phyloP scores from a whole-genome alignment of 1,140 invertebrate species.

The Brachionus plicatilis region DNA sequence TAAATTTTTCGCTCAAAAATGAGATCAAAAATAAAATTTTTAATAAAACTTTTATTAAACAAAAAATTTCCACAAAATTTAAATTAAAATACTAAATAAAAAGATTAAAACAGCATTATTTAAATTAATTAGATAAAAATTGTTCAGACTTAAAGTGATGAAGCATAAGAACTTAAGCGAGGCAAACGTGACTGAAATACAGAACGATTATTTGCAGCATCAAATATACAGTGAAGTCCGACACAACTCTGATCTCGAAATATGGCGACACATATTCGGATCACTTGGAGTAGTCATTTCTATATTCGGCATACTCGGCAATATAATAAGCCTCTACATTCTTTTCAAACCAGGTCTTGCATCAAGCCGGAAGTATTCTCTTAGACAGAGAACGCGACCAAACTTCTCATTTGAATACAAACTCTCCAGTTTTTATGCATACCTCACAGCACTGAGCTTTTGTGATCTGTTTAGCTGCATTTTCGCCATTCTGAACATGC shows the following conservation, averaged over 20 bases:
- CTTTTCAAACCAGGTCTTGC: background rate
- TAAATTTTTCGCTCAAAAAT: too few species aligned
- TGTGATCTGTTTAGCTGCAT: slow-evolving; percentile 31
- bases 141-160: background rate
- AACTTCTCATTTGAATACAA: slow-evolving; percentile 14
- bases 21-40: too few species aligned
- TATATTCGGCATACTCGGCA: slow-evolving; percentile 14
- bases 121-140: background rate
- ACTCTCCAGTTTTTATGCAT: slow-evolving; percentile 19
- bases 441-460: background rate
- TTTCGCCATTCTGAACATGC: slow-evolving; percentile 35
- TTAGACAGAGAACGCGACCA: background rate
- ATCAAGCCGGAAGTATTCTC: background rate
- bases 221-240: slow-evolving; percentile 36
- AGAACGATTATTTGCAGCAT: slow-evolving; percentile 35
- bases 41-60: too few species aligned
- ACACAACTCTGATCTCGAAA: slow-evolving; percentile 13
- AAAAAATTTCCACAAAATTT: too few species aligned
- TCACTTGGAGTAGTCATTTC: background rate
- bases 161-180: background rate
- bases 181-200: background rate
- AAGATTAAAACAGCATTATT: too few species aligned
- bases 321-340: background rate
- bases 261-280: background rate
- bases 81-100: too few species aligned